Evolutionary conservation across 1,140 invertebrate genomes (phyloP), one percentile per base, ranked within the genome.

Genomic region (Octopus bimaculoides): DNA sequence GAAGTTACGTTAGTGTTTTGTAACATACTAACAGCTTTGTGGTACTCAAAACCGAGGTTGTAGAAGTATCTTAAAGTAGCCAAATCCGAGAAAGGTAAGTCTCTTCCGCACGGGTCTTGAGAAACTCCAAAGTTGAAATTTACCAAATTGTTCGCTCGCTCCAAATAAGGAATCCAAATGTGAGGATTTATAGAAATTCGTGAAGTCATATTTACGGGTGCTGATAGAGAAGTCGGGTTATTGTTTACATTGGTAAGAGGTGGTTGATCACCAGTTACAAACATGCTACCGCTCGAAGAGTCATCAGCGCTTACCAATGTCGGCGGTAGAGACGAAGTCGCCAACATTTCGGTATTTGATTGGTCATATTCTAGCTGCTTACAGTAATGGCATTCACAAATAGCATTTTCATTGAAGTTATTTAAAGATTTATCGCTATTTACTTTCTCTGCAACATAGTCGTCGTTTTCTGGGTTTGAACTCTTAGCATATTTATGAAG

Each of bases 51-150:
- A 53, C 74, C 74, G 0, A 75, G 20, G 17, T 75, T 75, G 41
- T 75, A 75, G 26, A 75, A 75, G 26, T 41, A 75, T 17, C 74
- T 75, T 52, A 75, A 52, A 14, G 73, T 74, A 10, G 26, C 12
- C 74, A 75, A 41, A 41, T 75, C 74, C 5, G 74, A 75, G 6
- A 75, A 10, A 41, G 74, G 74, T 17, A 71, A 71, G 14, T 71
- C 66, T 71, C 66, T 61, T n/a, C 66, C 66, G 14, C 66, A 71
- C 17, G 26, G 8, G 26, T 71, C 66, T 14, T 71, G 66, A 6
- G 66, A 71, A 71, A 71, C 66, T 6, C 66, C 66, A 6, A 20
- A 4, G 7, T 71, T 71, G 14, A 71, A n/a, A 20, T 71, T 71
- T 14, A 71, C 66, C 5, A 14, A 17, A 17, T 6, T 71, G 14